These are phyloP conservation scores for Daboia siamensis DNA, from an alignment of 2,113 vertebrate species.

Conservation along the genomic window DNA sequence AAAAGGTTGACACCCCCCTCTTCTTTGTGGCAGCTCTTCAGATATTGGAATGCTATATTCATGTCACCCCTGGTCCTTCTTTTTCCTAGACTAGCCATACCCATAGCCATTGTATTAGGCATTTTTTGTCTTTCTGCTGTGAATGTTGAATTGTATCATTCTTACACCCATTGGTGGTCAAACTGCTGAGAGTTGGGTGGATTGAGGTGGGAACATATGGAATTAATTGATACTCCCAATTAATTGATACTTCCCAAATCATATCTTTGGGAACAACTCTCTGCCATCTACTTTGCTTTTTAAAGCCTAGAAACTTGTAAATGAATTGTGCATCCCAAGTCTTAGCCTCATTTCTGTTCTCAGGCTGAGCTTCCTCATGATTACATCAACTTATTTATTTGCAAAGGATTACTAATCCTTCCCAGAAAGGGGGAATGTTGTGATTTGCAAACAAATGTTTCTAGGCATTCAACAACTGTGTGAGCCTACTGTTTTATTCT, in stretches of 20 bases:
- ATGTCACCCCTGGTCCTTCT: no score
- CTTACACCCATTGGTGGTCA: background rate
- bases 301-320: background rate
- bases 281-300: no score
- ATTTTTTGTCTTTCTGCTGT: background rate
- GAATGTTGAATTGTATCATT: background rate
- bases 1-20: no score
- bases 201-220: background rate
- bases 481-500: constrained; percentile 44
- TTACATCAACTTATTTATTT: background rate
- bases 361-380: background rate
- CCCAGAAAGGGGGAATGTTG: background rate
- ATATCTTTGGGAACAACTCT: background rate
- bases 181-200: background rate
- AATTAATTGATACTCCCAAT: background rate
- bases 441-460: constrained; percentile 37
- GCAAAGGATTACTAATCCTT: background rate
- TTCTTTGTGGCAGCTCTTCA: no score
- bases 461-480: constrained; percentile 37
- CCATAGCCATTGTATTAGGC: background rate
- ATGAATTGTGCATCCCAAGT: background rate
- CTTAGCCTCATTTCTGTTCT: background rate
- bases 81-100: no score
- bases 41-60: no score
- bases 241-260: background rate